Conservation (phyloP, 2,797 vertebrate species). For the Manis crassicaudata region DNA sequence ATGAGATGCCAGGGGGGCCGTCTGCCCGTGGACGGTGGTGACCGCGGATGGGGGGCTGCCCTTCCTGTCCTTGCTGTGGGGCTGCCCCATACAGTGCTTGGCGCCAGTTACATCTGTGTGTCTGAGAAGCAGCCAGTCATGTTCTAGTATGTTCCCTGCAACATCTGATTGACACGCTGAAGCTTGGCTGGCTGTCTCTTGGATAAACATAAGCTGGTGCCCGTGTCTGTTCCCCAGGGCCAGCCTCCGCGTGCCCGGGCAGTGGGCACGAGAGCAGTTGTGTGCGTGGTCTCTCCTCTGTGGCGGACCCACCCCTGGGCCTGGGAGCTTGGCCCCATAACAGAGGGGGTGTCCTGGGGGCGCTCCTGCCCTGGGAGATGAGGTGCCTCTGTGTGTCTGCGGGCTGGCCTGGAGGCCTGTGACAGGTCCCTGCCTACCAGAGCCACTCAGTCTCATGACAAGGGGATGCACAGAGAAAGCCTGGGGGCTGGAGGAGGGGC, state of each 20-base stretch:
- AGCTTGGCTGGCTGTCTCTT: not conserved
- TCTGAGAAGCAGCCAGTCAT: not conserved
- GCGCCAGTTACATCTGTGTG: rapidly evolving
- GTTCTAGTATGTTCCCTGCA: not conserved
- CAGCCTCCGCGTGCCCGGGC: not conserved
- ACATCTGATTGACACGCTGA: not conserved
- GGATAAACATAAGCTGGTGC: not conserved
- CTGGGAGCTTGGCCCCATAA: not conserved
- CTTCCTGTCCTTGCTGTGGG: no score
- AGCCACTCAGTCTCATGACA: not conserved
- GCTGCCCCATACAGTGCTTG: not conserved
- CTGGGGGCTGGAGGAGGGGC: not conserved
- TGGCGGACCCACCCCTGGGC: not conserved
- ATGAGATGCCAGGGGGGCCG: no score
- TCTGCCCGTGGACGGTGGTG: no score
- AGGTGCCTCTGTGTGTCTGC: rapidly evolving
- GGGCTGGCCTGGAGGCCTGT: not conserved
- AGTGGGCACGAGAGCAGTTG: not conserved
- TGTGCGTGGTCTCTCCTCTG: not conserved
- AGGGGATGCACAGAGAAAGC: no score
- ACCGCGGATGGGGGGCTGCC: no score
- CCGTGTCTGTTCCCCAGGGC: no score
- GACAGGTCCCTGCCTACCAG: not conserved
- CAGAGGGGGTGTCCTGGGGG: not conserved
- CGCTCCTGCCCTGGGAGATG: not conserved